These are phyloP conservation scores for Cataglyphis altisquamis DNA, from an alignment of 2,888 invertebrate genomes.

Conservation along the genomic window DNA sequence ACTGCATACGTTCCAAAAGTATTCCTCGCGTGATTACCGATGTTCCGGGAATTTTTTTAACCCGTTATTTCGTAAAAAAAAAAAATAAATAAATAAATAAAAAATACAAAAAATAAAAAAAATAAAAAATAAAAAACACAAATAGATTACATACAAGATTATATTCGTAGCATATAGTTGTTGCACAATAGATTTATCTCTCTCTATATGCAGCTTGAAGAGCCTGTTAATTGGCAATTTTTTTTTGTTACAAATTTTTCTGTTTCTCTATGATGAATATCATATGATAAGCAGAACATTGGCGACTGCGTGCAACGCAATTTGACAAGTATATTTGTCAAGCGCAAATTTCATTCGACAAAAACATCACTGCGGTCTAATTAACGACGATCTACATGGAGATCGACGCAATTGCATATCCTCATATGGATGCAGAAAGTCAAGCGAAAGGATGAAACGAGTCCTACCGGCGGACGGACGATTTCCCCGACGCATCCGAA, in stretches of 20 bases:
- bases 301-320: background rate
- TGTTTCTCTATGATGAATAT: background rate
- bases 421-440: constrained; percentile 64
- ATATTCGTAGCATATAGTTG: background rate
- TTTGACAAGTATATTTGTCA: background rate
- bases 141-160: background rate
- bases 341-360: background rate
- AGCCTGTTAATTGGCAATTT: background rate
- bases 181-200: background rate
- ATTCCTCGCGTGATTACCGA: constrained; percentile 26
- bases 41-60: constrained; percentile 22
- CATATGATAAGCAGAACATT: too few species aligned
- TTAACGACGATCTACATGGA: background rate
- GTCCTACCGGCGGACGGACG: constrained; percentile 60
- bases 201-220: background rate
- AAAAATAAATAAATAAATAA: background rate
- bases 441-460: constrained; percentile 58
- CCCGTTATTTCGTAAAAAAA: constrained; percentile 37
- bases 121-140: background rate
- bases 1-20: background rate
- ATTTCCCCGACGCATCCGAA: constrained; percentile 66
- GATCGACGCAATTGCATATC: constrained; percentile 45
- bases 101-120: background rate
- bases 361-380: background rate
- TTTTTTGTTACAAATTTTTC: background rate